phyloP scores from a whole-genome alignment of 2,113 vertebrate species.

The Carassius auratus region DNA sequence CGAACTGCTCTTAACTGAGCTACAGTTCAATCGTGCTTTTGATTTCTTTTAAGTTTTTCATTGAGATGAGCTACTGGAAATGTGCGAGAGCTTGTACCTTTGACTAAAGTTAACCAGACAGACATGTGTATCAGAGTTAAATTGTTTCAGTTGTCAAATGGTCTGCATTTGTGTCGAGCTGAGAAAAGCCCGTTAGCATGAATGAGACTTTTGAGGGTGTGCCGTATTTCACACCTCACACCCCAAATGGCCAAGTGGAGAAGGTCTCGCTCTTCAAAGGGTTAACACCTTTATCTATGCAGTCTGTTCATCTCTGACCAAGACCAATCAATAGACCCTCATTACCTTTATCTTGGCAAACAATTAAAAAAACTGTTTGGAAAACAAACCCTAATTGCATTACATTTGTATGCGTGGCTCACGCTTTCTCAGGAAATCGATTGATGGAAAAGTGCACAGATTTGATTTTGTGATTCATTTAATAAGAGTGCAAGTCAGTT shows the following conservation, averaged over 20 bases:
- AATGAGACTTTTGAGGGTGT: background rate
- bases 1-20: background rate
- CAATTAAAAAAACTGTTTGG: background rate
- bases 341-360: background rate
- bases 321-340: background rate
- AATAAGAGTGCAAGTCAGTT: background rate
- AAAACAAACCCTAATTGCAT: background rate
- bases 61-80: background rate
- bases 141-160: background rate
- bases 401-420: slow-evolving; percentile 4
- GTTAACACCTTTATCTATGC: slow-evolving; percentile 5
- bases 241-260: background rate
- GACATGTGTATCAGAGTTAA: background rate
- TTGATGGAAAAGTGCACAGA: background rate
- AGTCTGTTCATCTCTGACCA: background rate
- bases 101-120: background rate
- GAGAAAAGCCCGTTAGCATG: slow-evolving; percentile 6
- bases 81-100: background rate
- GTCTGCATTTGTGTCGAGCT: background rate
- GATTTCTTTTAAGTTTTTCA: background rate
- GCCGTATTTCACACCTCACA: background rate
- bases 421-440: background rate
- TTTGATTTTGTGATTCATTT: background rate
- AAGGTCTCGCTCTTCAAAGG: background rate
- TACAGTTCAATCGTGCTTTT: too few relatives aligned